These are phyloP conservation scores for Agelas oroides DNA, from an alignment of 37 sponge, comb jelly and placozoan species.

Conservation along the genomic window DNA sequence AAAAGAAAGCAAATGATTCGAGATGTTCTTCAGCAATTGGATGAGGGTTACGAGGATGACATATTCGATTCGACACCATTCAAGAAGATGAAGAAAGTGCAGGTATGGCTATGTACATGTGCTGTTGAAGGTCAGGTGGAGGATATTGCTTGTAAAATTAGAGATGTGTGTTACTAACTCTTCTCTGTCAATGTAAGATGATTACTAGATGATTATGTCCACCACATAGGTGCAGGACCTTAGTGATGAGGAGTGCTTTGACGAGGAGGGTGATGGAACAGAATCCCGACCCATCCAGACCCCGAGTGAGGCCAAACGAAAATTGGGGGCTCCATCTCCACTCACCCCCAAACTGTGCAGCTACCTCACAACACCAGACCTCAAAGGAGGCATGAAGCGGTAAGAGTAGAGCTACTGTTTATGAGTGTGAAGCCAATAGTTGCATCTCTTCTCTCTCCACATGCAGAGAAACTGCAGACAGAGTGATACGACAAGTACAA, in stretches of 20 bases:
- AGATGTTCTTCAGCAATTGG: conserved; percentile 2
- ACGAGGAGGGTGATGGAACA: neutral
- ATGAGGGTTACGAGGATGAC: conserved; percentile 58
- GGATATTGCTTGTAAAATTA: too few species aligned
- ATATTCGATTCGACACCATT: conserved; percentile 49
- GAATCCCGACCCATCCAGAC: neutral
- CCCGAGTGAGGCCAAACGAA: neutral
- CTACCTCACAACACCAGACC: conserved; percentile 30
- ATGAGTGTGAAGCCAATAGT: too few species aligned
- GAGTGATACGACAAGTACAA: conserved; percentile 7
- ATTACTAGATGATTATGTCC: too few species aligned
- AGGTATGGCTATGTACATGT: conserved; percentile 3
- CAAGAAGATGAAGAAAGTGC: conserved; percentile 24
- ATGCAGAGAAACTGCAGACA: conserved; percentile 14
- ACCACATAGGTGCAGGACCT: too few species aligned
- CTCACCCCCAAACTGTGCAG: conserved; percentile 30
- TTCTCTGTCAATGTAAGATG: too few species aligned
- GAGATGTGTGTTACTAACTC: too few species aligned
- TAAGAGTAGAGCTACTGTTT: neutral
- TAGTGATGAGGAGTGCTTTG: neutral
- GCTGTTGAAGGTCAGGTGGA: too few species aligned
- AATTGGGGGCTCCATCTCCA: neutral
- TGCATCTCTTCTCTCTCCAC: neutral
- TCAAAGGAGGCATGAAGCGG: conserved; percentile 7
- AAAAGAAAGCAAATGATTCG: conserved; percentile 67